These are phyloP conservation scores for Tadarida brasiliensis DNA, from an alignment of 2,797 vertebrate species.

Conservation along the genomic window DNA sequence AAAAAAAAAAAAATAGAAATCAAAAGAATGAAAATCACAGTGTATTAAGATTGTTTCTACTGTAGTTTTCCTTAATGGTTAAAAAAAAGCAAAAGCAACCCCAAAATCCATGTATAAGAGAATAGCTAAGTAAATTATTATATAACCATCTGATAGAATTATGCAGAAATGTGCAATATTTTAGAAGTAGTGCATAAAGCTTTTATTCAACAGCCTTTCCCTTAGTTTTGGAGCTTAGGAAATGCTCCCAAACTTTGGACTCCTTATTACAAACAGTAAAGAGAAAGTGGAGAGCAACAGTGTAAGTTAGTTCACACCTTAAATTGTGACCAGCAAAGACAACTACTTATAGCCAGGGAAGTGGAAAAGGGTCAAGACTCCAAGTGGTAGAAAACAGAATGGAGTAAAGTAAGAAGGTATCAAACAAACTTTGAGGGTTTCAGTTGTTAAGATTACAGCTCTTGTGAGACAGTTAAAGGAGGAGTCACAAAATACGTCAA, in stretches of 20 bases:
- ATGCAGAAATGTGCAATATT: neutral
- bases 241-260: neutral
- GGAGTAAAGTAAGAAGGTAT: neutral
- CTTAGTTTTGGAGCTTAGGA: neutral
- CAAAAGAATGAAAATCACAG: neutral
- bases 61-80: neutral
- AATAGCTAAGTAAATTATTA: neutral
- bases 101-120: neutral
- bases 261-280: neutral
- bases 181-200: neutral
- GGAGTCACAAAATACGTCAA: neutral
- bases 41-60: neutral
- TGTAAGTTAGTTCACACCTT: neutral
- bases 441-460: neutral
- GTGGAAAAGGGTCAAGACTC: neutral
- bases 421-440: neutral
- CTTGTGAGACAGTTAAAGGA: neutral
- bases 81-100: neutral
- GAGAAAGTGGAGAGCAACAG: neutral
- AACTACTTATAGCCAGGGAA: neutral
- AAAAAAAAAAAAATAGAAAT: neutral
- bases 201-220: neutral
- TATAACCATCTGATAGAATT: neutral
- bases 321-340: neutral
- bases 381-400: neutral